Conservation (phyloP, 2,888 invertebrate species). For the Caprella mutica region DNA sequence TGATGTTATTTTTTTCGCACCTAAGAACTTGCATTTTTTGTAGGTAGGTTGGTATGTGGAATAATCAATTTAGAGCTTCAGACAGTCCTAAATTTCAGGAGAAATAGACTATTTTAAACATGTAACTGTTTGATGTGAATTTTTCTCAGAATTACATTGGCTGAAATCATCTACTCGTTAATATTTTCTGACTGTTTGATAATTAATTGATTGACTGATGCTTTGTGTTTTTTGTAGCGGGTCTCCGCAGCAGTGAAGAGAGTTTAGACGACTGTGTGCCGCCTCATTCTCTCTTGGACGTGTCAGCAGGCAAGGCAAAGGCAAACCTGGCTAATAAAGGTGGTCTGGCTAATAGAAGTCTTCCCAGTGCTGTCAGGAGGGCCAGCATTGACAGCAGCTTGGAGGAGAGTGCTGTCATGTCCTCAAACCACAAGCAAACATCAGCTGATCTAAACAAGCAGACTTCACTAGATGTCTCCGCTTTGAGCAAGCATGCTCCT, state of each 20-base stretch:
- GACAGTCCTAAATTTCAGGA: no score
- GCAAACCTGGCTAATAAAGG: conserved; percentile 67
- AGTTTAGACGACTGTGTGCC: conserved; percentile 80
- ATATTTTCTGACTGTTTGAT: no score
- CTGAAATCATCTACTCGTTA: no score
- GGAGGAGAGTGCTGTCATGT: neutral
- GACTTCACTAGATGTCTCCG: no score
- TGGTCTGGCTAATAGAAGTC: conserved; percentile 56
- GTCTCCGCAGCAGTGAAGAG: conserved; percentile 41
- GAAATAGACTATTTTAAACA: no score
- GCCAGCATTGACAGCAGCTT: conserved; percentile 21
- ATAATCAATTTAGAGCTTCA: no score
- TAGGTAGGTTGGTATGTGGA: no score
- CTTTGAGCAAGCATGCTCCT: no score
- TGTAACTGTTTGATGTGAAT: no score
- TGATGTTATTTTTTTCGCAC: no score
- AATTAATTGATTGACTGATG: neutral
- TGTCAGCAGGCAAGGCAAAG: conserved; percentile 68
- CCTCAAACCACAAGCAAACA: neutral
- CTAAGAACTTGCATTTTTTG: no score
- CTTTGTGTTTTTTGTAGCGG: conserved; percentile 13
- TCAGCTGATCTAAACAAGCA: neutral
- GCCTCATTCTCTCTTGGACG: conserved; percentile 73
- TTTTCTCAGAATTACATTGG: no score
- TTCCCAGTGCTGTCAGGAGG: conserved; percentile 37